Evolutionary conservation across 2,797 vertebrate genomes (phyloP).

Genomic region (Meriones psammophilus): DNA sequence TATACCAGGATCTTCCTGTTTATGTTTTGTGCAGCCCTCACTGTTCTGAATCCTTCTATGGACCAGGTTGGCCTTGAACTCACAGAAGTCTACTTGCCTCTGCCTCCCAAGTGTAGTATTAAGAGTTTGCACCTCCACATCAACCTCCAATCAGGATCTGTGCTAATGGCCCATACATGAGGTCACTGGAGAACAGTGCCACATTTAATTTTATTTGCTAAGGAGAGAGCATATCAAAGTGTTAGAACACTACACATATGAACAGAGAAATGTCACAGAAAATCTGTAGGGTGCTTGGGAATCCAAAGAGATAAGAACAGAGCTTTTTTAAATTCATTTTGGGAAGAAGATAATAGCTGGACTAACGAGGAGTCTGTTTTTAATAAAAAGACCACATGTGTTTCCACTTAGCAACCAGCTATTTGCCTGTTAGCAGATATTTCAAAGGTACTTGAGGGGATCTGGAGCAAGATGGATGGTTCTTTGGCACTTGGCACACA

Average conservation of each 20-base stretch:
- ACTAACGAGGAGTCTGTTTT: neutral
- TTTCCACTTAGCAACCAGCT: constrained; percentile 20
- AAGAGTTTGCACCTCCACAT: neutral
- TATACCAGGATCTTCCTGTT: neutral
- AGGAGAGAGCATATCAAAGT: neutral
- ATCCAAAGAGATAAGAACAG: neutral
- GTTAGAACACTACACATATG: neutral
- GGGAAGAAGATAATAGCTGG: too few species aligned
- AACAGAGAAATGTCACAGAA: neutral
- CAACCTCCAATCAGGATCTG: neutral
- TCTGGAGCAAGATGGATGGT: neutral
- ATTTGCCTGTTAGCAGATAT: neutral
- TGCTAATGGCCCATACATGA: neutral
- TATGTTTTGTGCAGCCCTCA: neutral
- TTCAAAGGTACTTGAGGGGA: neutral
- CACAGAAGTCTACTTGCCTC: neutral
- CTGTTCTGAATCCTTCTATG: neutral
- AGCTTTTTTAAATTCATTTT: neutral
- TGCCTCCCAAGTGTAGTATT: neutral
- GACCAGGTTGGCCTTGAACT: neutral
- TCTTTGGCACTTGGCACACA: neutral
- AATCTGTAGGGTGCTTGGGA: neutral
- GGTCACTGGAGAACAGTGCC: neutral
- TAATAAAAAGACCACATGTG: constrained; percentile 57
- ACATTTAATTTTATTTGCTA: neutral